Base-by-base conservation (phyloP, 2,888 invertebrate species). In the Leptopilina drosophilae region DNA sequence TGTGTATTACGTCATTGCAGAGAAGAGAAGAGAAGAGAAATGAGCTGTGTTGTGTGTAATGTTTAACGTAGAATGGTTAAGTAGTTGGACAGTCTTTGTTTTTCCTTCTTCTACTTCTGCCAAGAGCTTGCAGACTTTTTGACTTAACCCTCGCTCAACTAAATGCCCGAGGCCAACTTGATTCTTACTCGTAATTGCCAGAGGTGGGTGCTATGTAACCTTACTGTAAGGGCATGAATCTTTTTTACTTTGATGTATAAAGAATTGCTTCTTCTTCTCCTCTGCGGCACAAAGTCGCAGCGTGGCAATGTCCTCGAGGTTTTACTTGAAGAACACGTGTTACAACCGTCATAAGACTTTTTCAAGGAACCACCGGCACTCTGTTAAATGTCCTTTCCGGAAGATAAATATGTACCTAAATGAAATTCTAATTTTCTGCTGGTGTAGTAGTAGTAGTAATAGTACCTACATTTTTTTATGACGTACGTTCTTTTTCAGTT, bases 221-320 rank as follows among this genome's bases (percentile, higher is more conserved):
- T 53, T 53, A 53, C 15, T 20, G 15, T 26, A 20, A 69, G 53
- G 11, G n/a, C 53, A 26, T 53, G 53, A 26, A 69, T 69, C 26
- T 69, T 69, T 69, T 53, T 69, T 26, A 53, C 69, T 69, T 69
- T 69, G 69, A 69, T 69, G 69, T 69, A 69, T 69, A 69, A 69
- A 26, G 33, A 33, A 69, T 69, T 69, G 53, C 49, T 69, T 69
- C 49, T 49, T 20, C 66, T 53, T n/a, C n/a, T n/a, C 26, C 69
- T 69, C 26, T 56, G 62, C 15, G 59, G 59, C n/a, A 59, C 14
- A 26, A 3, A 26, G 26, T 14, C 14, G n/a, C 4, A 62, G 62
- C 62, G 62, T 62, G 15, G 62, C 62, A 62, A 62, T 15, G 62
- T 62, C 62, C 20, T 62, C 20, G 0, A 62, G 62, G 62, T 62